These are phyloP conservation scores for Caretta caretta DNA, from an alignment of 2,113 vertebrate genomes.

Conservation along the genomic window DNA sequence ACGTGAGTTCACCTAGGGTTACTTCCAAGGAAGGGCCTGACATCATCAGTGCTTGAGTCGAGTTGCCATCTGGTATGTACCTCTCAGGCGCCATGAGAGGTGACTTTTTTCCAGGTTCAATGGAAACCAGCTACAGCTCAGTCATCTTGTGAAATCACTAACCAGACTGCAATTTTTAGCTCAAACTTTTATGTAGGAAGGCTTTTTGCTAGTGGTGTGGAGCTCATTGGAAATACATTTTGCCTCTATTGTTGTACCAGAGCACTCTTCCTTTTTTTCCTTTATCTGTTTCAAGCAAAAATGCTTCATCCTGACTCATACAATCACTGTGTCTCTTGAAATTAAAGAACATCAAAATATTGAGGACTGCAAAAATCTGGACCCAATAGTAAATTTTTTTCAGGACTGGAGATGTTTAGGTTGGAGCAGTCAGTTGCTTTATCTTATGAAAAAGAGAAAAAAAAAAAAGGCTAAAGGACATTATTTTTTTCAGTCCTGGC, in stretches of 20 bases:
- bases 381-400: not conserved
- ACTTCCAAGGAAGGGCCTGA: not conserved
- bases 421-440: not conserved
- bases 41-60: not conserved
- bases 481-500: not conserved
- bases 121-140: not conserved
- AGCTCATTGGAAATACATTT: not conserved
- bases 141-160: not conserved
- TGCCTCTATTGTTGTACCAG: rapidly evolving
- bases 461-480: too few relatives aligned
- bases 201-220: not conserved
- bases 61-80: not conserved
- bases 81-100: not conserved
- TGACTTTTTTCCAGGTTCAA: rapidly evolving
- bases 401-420: not conserved
- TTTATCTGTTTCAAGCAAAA: not conserved
- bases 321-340: not conserved
- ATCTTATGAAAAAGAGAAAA: not conserved
- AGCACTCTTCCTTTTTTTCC: not conserved
- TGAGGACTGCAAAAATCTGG: not conserved
- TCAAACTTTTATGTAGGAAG: not conserved
- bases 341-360: not conserved
- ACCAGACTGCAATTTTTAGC: not conserved
- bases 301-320: not conserved
- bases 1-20: not conserved